Percentiles rank a stretch among this genome's conserved stretches.
Evolutionary conservation across 2,797 vertebrate genomes (phyloP).

Genomic region (Xenentodon cancila): DNA sequence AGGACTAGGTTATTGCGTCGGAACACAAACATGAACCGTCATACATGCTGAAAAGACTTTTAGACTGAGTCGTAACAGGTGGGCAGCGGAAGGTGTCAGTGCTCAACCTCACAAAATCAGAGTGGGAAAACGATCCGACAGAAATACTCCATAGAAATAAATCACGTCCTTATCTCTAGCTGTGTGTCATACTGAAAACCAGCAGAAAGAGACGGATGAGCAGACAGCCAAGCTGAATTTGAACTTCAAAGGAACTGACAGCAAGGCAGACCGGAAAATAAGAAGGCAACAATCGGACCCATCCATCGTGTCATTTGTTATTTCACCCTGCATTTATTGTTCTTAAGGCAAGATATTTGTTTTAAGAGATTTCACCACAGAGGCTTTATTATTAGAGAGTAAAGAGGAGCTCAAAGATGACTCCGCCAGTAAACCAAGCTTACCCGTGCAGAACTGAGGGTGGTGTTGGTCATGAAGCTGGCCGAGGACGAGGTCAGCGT

Average conservation of each 20-base stretch:
- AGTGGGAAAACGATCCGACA: constrained; percentile 2
- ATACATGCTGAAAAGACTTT: constrained; percentile 6
- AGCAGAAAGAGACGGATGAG: constrained; percentile 11
- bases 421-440: constrained; percentile 29
- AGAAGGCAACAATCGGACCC: no score
- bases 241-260: not conserved
- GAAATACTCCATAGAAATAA: constrained; percentile 21
- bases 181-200: not conserved
- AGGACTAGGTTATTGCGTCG: constrained; percentile 15
- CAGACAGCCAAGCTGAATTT: constrained; percentile 9
- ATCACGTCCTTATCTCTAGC: constrained; percentile 10
- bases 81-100: constrained; percentile 28
- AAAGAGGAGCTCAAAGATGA: not conserved
- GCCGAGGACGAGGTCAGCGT: constrained; percentile 90
- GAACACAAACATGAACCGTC: constrained; percentile 46
- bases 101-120: constrained; percentile 21
- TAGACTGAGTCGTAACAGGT: constrained; percentile 22
- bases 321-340: no score
- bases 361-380: no score
- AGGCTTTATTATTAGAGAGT: no score
- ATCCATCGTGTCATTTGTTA: no score
- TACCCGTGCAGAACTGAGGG: constrained; percentile 95
- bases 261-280: no score
- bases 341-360: no score
- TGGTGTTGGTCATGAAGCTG: constrained; percentile 95